Evolutionary conservation across 2,888 invertebrate species (phyloP).

Genomic region (Rhodophaea formosa): DNA sequence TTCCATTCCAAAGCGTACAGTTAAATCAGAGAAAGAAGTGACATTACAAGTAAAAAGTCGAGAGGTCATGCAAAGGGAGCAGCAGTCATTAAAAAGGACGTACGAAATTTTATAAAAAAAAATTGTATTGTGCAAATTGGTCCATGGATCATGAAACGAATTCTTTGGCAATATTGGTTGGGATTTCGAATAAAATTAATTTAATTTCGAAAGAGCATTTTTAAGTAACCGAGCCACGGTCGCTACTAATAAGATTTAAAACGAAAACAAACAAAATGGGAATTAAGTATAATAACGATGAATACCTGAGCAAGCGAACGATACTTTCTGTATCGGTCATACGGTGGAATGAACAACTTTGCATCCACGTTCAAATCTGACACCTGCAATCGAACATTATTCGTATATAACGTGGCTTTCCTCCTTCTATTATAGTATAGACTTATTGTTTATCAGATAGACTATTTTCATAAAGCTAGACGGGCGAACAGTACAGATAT

Average conservation of each 20-base stretch:
- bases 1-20: neutral
- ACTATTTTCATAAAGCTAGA: too few relatives aligned
- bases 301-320: conserved; percentile 57
- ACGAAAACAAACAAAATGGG: neutral
- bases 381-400: conserved; percentile 40
- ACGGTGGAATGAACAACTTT: conserved; percentile 63
- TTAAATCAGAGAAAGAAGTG: neutral
- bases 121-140: neutral
- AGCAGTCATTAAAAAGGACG: neutral
- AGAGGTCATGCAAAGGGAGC: neutral
- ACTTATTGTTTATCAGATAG: too few relatives aligned
- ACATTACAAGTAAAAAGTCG: neutral
- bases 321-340: conserved; percentile 61
- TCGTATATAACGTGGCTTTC: too few relatives aligned
- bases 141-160: too few relatives aligned
- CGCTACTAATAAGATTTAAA: neutral
- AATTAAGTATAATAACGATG: conserved; percentile 3
- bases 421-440: too few relatives aligned
- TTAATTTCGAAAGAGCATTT: neutral
- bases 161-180: neutral
- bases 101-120: neutral
- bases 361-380: conserved; percentile 58
- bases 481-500: too few relatives aligned
- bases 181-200: neutral
- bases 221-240: neutral